Percentiles rank a stretch among this genome's conserved stretches.
These are phyloP conservation scores for Falcunculus frontatus DNA, from an alignment of 2,113 vertebrate species.

Conservation along the genomic window DNA sequence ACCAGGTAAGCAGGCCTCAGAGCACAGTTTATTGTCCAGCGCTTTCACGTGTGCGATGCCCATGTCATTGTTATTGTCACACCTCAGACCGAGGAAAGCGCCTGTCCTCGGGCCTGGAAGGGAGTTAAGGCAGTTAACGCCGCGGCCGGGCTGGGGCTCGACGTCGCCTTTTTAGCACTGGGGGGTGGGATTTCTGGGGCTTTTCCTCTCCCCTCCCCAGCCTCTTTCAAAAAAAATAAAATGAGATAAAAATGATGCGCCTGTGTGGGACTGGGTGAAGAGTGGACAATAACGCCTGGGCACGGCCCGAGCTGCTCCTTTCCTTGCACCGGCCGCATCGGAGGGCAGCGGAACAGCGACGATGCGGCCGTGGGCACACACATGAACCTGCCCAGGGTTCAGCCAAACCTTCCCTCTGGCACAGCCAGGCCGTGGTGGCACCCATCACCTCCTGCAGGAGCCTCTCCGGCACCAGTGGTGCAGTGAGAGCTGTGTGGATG, in stretches of 20 bases:
- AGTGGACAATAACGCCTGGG: constrained; percentile 55
- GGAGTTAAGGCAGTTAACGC: constrained; percentile 79
- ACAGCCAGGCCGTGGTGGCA: neutral
- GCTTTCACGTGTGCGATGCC: constrained; percentile 90
- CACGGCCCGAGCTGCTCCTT: neutral
- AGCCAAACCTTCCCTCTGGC: neutral
- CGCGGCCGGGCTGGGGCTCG: neutral
- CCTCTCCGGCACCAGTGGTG: neutral
- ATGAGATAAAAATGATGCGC: neutral
- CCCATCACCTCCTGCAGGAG: neutral
- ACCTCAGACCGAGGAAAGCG: constrained; percentile 86
- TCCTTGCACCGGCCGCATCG: neutral
- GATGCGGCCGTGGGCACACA: neutral
- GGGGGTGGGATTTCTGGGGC: neutral
- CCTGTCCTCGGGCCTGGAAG: constrained; percentile 81
- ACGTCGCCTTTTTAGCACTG: neutral
- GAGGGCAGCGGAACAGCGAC: neutral
- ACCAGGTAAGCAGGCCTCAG: constrained; percentile 96
- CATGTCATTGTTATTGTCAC: constrained; percentile 99
- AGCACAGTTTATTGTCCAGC: constrained; percentile 98
- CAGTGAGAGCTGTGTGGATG: neutral
- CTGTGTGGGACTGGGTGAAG: constrained; percentile 22
- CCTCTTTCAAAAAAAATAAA: constrained; percentile 25
- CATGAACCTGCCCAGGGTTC: neutral
- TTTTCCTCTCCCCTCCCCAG: constrained; percentile 39